phyloP scores from a whole-genome alignment of 2,888 invertebrate species.

The Neoascia interrupta region DNA sequence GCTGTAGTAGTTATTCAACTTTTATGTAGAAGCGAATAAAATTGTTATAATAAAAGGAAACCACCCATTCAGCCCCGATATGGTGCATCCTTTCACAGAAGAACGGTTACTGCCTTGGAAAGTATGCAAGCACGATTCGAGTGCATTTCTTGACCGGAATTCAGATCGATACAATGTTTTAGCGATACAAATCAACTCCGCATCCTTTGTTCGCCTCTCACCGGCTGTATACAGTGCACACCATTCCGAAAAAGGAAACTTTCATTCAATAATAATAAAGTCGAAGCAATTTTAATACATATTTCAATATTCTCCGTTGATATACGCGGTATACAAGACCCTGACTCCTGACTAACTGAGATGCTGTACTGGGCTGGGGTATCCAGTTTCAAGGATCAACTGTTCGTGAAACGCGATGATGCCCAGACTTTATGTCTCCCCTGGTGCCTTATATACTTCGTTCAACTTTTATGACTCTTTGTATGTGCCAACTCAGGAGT shows the following conservation, averaged over 20 bases:
- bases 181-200: conserved; percentile 36
- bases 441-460: conserved; percentile 37
- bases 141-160: no score
- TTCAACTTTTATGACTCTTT: conserved; percentile 27
- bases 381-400: conserved; percentile 29
- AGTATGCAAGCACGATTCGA: no score
- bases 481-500: no score
- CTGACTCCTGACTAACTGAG: no score
- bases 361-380: neutral
- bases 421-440: conserved; percentile 57
- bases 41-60: conserved; percentile 36
- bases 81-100: no score
- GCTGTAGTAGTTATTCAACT: no score
- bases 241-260: neutral
- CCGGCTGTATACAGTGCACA: neutral
- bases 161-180: conserved; percentile 3
- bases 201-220: neutral
- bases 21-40: conserved; percentile 12
- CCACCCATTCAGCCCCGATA: neutral
- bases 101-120: no score
- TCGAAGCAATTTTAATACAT: conserved; percentile 29
- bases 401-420: conserved; percentile 54
- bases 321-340: no score
- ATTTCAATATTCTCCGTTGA: no score
- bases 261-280: conserved; percentile 47